Evolutionary conservation across 2,797 vertebrate species (phyloP).

Genomic region (Trichosurus vulpecula): DNA sequence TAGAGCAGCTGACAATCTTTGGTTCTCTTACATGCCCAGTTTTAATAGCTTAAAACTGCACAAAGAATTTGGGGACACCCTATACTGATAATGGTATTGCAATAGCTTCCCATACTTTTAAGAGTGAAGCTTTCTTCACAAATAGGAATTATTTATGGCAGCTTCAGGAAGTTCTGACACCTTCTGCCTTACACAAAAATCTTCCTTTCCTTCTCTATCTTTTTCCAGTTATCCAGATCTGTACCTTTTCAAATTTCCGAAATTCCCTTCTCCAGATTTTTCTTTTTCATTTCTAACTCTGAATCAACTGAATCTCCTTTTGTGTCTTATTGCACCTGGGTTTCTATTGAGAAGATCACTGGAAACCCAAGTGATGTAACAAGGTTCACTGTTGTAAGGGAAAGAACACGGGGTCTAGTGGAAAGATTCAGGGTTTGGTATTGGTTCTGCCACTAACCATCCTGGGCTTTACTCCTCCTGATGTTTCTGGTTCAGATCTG

Average conservation of each 20-base stretch:
- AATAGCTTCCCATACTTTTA: background rate
- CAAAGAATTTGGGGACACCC: background rate
- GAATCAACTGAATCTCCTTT: background rate
- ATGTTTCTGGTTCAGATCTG: background rate
- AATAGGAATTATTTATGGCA: background rate
- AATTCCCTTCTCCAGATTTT: background rate
- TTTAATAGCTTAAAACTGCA: background rate
- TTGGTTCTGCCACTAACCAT: background rate
- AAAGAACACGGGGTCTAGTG: background rate
- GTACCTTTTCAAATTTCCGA: background rate
- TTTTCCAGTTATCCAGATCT: background rate
- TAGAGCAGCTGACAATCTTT: background rate
- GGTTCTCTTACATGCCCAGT: background rate
- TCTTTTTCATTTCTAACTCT: background rate
- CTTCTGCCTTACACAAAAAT: background rate
- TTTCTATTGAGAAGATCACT: background rate
- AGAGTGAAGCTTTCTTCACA: background rate
- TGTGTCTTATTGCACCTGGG: background rate
- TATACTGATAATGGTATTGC: background rate
- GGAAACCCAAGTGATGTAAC: background rate
- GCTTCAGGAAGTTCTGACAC: background rate
- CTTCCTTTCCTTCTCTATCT: background rate
- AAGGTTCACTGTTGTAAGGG: background rate
- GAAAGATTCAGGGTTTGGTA: background rate
- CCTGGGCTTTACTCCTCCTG: background rate